Percentiles rank a stretch among this genome's conserved stretches.
These are phyloP conservation scores for Ganaspis sp. DNA, from an alignment of 1,140 invertebrate genomes.

Conservation along the genomic window DNA sequence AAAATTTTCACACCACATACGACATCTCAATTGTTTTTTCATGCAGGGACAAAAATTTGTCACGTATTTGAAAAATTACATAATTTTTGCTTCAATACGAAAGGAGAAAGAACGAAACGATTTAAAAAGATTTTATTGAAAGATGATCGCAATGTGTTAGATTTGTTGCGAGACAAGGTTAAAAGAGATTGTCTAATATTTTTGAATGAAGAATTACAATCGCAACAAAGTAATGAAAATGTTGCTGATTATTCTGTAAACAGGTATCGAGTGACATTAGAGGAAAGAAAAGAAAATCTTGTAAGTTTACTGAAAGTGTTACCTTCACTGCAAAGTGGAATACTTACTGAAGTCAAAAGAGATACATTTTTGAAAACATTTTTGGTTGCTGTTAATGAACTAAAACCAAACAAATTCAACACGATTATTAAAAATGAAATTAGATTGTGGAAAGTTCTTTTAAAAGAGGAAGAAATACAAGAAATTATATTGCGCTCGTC, in stretches of 20 bases:
- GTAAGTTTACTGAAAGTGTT: not conserved
- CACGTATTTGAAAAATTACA: not conserved
- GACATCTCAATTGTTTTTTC: not conserved
- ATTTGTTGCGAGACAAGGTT: not conserved
- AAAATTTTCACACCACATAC: not conserved
- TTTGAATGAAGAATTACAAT: not conserved
- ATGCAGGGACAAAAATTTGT: not conserved
- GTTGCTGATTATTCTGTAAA: not conserved
- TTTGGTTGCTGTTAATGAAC: not conserved
- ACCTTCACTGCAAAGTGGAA: not conserved
- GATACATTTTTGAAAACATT: not conserved
- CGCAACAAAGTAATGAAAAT: not conserved
- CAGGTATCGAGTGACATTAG: not conserved
- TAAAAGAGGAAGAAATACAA: not conserved
- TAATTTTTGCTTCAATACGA: constrained; percentile 1
- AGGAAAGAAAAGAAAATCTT: not conserved
- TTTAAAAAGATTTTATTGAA: not conserved
- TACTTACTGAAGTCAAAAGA: not conserved
- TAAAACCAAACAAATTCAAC: not conserved
- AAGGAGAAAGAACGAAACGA: not conserved
- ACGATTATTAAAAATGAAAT: not conserved
- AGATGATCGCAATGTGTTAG: not conserved
- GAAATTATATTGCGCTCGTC: no score
- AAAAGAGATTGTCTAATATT: not conserved
- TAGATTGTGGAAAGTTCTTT: not conserved